Base-by-base conservation (phyloP, 2,888 invertebrate genomes). In the Acronicta alni region DNA sequence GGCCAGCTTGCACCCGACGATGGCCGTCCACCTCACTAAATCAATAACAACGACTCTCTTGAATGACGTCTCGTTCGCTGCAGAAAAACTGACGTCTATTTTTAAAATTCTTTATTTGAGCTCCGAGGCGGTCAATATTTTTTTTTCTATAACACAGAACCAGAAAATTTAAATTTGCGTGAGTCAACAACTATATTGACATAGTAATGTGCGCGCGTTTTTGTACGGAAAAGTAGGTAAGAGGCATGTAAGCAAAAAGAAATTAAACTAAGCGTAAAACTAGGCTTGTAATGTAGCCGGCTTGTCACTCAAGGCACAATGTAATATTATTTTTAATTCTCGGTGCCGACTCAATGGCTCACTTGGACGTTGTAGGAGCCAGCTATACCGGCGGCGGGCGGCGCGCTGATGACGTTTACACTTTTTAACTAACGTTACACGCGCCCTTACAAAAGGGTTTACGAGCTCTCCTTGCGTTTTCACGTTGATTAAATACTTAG, bases 371-470 rank as follows among this genome's bases (percentile, higher is more conserved):
- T 60, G 43, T 68, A 67, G 67, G 67, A 67, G 67, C 63, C 67
- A 59, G 46, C 61, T 77, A 44, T 41, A 43, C 56, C 52, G 54
- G 53, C n/a, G n/a, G n/a, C n/a, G n/a, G n/a, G n/a, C n/a, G n/a
- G n/a, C 41, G 44, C 53, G 35, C 68, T 69, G 75, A 77, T 67
- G 78, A 79, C 77, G 77, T 72, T 78, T 72, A 70, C 71, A 78
- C 62, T 80, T 81, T 79, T 78, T 72, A 76, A 74, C 67, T 71
- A 75, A 75, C 69, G 59, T 66, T 75, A 60, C 61, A 66, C 64
- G 68, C 47, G 62, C 72, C 49, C 71, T 80, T 52, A 57, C 44
- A 56, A 55, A 76, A 76, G 67, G 42, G 67, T 67, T 73, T 70
- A 67, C 65, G 65, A 68, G 66, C 56, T 63, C 59, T 55, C 39